Evolutionary conservation across 2,888 invertebrate genomes (phyloP).

Genomic region (Nephrocerus scutellatus): DNA sequence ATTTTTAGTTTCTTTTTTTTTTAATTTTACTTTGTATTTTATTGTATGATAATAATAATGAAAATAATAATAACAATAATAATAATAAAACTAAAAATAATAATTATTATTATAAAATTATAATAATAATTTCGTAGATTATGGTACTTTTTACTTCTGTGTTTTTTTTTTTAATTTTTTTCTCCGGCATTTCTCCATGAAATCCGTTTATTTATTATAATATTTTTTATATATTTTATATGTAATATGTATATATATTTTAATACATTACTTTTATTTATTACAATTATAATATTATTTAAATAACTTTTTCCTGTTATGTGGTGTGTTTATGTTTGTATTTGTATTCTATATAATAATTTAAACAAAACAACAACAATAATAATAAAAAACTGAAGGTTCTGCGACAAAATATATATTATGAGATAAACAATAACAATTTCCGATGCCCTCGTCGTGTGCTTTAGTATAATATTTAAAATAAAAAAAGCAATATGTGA

Average conservation of each 20-base stretch:
- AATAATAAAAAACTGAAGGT: no score
- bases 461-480: no score
- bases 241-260: constrained; percentile 5
- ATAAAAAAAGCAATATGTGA: no score
- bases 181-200: constrained; percentile 2
- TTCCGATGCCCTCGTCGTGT: no score
- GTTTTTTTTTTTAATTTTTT: constrained; percentile 17
- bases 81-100: no score
- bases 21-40: constrained; percentile 10
- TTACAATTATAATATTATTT: constrained; percentile 9
- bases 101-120: not conserved
- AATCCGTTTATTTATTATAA: constrained; percentile 11
- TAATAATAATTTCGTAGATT: no score
- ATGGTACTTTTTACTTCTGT: not conserved
- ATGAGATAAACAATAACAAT: no score
- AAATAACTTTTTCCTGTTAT: constrained; percentile 14
- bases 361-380: no score
- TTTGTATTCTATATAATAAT: no score
- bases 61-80: no score
- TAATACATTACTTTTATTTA: constrained; percentile 8
- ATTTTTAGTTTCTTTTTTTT: constrained; percentile 10
- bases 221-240: constrained; percentile 21
- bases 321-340: no score
- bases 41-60: not conserved
- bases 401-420: no score